Conservation (phyloP, 2,113 vertebrate genomes). For the Ageneiosus marmoratus region DNA sequence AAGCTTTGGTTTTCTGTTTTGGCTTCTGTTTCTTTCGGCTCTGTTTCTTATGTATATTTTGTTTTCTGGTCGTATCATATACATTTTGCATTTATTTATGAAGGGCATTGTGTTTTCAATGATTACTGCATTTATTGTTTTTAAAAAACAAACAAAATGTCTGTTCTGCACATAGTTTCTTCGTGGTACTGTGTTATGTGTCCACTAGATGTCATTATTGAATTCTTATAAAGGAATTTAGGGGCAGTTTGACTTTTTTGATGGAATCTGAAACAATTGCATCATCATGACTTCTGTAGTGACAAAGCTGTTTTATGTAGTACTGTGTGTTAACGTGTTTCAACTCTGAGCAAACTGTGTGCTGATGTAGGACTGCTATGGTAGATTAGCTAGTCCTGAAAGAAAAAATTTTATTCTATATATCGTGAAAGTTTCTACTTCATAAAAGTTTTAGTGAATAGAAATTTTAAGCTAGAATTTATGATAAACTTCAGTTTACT, state of each 20-base stretch:
- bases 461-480: background rate
- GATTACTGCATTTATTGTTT: background rate
- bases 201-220: conserved; percentile 43
- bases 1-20: background rate
- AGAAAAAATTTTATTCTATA: too few species aligned
- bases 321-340: background rate
- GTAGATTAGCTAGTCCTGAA: background rate
- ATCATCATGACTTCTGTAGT: background rate
- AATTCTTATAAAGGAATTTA: background rate
- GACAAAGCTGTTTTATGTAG: background rate
- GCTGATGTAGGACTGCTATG: background rate
- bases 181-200: background rate
- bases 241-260: background rate
- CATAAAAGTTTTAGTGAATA: background rate
- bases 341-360: background rate
- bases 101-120: background rate
- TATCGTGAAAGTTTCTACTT: background rate
- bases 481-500: too few species aligned
- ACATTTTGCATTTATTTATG: too few species aligned
- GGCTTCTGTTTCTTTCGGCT: background rate
- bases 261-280: background rate
- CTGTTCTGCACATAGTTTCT: background rate
- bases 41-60: background rate
- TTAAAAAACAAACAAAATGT: background rate
- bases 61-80: background rate